These are phyloP conservation scores for Prunella strophiata DNA, from an alignment of 2,797 vertebrate genomes.

Conservation along the genomic window DNA sequence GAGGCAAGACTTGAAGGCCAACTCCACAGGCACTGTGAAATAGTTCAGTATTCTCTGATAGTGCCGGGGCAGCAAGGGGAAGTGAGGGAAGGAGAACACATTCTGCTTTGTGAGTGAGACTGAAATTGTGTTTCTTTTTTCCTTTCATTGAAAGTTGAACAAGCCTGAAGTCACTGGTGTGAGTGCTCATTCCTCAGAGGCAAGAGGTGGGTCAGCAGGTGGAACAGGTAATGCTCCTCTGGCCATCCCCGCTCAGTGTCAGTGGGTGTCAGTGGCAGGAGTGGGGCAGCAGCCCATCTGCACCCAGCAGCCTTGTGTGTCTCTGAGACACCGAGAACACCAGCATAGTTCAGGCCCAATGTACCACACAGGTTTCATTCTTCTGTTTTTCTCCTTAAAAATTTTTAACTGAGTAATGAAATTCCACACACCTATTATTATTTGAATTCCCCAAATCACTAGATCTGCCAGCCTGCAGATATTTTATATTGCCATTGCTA, in stretches of 20 bases:
- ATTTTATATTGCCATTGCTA: not conserved
- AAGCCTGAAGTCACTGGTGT: not conserved
- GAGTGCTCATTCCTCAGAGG: not conserved
- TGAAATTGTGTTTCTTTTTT: slow-evolving; percentile 22
- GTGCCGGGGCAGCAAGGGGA: not conserved
- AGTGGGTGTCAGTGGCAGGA: not conserved
- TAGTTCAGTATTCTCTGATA: not conserved
- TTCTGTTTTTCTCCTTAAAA: not conserved
- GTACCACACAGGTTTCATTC: not conserved
- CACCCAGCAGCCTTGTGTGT: not conserved
- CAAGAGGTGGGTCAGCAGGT: slow-evolving; percentile 48
- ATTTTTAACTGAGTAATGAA: not conserved
- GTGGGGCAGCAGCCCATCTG: not conserved
- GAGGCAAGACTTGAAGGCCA: not conserved
- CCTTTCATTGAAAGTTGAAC: slow-evolving; percentile 28
- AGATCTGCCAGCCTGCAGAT: not conserved
- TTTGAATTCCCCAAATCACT: not conserved
- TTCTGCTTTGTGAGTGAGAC: not conserved
- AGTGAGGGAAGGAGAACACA: not conserved
- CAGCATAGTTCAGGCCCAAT: not conserved
- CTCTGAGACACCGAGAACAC: not conserved
- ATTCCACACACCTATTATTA: not conserved
- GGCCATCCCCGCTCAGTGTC: not conserved
- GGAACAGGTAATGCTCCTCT: slow-evolving; percentile 63
- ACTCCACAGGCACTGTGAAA: not conserved